These are phyloP conservation scores for Chrysomallon squamiferum DNA, from an alignment of 1,140 invertebrate genomes.

Conservation along the genomic window DNA sequence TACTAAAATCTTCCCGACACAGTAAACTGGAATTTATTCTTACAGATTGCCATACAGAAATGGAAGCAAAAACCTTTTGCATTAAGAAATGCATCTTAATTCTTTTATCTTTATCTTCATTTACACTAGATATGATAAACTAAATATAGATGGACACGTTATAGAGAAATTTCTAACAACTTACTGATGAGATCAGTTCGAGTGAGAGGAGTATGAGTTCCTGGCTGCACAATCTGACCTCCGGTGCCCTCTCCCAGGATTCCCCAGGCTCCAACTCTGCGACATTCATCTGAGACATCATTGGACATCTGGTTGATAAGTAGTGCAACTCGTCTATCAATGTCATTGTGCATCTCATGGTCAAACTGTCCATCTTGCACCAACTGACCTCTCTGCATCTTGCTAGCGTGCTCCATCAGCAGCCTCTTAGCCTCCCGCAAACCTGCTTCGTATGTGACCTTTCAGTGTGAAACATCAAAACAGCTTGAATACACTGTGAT, in stretches of 20 bases:
- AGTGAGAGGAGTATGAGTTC: constrained; percentile 37
- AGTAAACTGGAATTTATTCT: too few species aligned
- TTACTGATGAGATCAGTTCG: constrained; percentile 44
- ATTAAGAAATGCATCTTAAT: too few species aligned
- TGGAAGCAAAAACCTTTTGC: too few species aligned
- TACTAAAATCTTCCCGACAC: too few species aligned
- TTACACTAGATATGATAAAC: too few species aligned
- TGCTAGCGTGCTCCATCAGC: constrained; percentile 48
- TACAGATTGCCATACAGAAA: too few species aligned
- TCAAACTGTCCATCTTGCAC: constrained; percentile 40
- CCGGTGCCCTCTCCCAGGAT: constrained; percentile 53
- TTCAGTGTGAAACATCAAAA: too few species aligned
- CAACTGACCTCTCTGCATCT: constrained; percentile 40
- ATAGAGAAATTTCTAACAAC: too few species aligned
- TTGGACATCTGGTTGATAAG: constrained; percentile 50
- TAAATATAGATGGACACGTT: too few species aligned
- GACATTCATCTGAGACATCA: constrained; percentile 41
- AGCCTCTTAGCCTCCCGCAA: constrained; percentile 44
- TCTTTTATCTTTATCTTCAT: too few species aligned
- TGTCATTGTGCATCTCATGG: constrained; percentile 30
- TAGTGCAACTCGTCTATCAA: constrained; percentile 35
- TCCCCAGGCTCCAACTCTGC: constrained; percentile 53
- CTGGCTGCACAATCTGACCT: constrained; percentile 37
- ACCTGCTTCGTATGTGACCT: constrained; percentile 50
- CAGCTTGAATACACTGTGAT: too few species aligned